Percentiles rank a stretch among this genome's conserved stretches.
Evolutionary conservation across 2,113 vertebrate genomes (phyloP).

Genomic region (human (Homo sapiens)): DNA sequence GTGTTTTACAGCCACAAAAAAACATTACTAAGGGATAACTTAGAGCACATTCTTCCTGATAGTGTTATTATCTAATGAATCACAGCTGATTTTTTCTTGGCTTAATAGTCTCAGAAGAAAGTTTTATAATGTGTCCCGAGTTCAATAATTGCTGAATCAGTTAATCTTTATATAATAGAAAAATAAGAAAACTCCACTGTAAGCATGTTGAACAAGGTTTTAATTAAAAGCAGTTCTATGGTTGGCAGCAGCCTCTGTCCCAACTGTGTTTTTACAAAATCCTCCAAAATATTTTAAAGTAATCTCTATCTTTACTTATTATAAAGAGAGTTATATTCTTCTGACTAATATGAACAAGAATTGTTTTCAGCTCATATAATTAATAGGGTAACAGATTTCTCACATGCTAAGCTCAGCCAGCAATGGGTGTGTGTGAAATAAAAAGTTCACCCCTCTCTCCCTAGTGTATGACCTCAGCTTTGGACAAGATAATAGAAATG

Average conservation of each 20-base stretch:
- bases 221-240: constrained; percentile 83
- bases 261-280: constrained; percentile 43
- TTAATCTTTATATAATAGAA: constrained; percentile 78
- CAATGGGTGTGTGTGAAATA: constrained; percentile 9
- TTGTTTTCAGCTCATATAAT: constrained; percentile 39
- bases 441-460: constrained; percentile 3
- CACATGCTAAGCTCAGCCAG: neutral
- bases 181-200: constrained; percentile 73
- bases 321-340: neutral
- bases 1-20: neutral
- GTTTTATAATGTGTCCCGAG: constrained; percentile 73
- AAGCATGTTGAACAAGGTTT: constrained; percentile 63
- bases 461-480: constrained; percentile 63
- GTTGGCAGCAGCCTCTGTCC: constrained; percentile 54
- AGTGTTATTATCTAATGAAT: constrained; percentile 73
- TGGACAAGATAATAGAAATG: constrained; percentile 66
- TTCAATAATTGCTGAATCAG: constrained; percentile 84
- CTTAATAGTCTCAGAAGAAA: constrained; percentile 58
- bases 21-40: neutral
- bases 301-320: constrained; percentile 49
- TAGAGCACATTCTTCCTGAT: neutral
- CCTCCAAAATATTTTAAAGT: constrained; percentile 64
- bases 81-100: constrained; percentile 79
- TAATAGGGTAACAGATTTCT: constrained; percentile 1
- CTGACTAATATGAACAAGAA: neutral